phyloP scores from a whole-genome alignment of 2,888 invertebrate species.

The Keiferia lycopersicella region DNA sequence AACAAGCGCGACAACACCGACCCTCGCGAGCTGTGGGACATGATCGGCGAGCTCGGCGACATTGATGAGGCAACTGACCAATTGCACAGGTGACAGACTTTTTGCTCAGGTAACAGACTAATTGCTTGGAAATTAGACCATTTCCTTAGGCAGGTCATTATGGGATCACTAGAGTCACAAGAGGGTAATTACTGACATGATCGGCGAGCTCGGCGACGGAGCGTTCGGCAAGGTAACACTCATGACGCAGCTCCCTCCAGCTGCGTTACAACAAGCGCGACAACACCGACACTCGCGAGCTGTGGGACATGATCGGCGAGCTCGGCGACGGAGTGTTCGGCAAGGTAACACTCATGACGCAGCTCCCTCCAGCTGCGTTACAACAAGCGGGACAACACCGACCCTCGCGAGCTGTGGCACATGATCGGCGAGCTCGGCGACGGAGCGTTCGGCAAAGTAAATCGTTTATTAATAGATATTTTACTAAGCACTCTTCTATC shows the following conservation, averaged over 20 bases:
- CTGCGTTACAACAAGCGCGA: slow-evolving; percentile 96
- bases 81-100: too few species aligned
- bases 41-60: slow-evolving; percentile 99
- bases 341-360: too few species aligned
- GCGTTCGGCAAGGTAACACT: slow-evolving; percentile 57
- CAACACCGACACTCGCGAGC: slow-evolving; percentile 94
- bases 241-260: too few species aligned
- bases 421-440: slow-evolving; percentile 99
- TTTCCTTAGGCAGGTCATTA: too few species aligned
- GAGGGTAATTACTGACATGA: too few species aligned
- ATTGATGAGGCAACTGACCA: too few species aligned
- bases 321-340: slow-evolving; percentile 87
- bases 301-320: slow-evolving; percentile 98
- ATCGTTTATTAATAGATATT: too few species aligned
- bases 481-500: too few species aligned
- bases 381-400: slow-evolving; percentile 95
- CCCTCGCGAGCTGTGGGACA: slow-evolving; percentile 96
- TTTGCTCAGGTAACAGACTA: too few species aligned
- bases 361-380: too few species aligned
- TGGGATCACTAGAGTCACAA: too few species aligned
- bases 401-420: slow-evolving; percentile 97
- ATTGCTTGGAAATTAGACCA: too few species aligned
- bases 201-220: slow-evolving; percentile 96
- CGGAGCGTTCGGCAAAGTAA: slow-evolving; percentile 45
- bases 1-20: slow-evolving; percentile 96